Evolutionary conservation across 2,113 vertebrate species (phyloP).

Genomic region (rat (Rattus norvegicus)): GRCr8 NC_086019.1:155697501-155698000

Average conservation of each 20-base stretch:
- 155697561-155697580: too few relatives aligned
- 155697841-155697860: neutral
- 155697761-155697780: neutral
- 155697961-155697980: neutral
- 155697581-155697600: neutral
- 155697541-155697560: too few relatives aligned
- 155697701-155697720: neutral
- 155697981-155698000: neutral
- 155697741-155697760: too few relatives aligned
- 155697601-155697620: neutral
- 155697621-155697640: neutral
- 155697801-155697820: neutral
- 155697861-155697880: neutral
- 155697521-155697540: too few relatives aligned
- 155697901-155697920: neutral
- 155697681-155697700: conserved; percentile 4
- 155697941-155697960: neutral
- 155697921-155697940: neutral
- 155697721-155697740: neutral
- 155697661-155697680: neutral
- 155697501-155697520: neutral
- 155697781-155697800: too few relatives aligned
- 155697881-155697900: neutral
- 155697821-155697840: neutral
- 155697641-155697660: neutral